Evolutionary conservation across 2,797 vertebrate species (phyloP).

Genomic region (Octomys mimax): DNA sequence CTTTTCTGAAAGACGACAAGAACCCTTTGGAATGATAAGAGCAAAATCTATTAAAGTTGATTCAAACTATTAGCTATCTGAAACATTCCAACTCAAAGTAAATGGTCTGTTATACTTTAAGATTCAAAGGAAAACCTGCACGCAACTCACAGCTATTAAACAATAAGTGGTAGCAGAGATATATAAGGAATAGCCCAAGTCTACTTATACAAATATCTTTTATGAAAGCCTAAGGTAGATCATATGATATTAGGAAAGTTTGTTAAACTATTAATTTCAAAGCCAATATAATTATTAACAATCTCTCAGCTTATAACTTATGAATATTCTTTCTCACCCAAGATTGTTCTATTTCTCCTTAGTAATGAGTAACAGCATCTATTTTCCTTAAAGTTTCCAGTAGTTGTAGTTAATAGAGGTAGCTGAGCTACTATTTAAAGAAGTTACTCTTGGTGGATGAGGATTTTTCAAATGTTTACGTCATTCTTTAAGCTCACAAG

Average conservation of each 20-base stretch:
- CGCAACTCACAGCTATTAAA: constrained; percentile 41
- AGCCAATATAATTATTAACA: constrained; percentile 73
- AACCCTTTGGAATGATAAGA: constrained; percentile 76
- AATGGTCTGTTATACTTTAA: constrained; percentile 63
- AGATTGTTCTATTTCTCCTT: constrained; percentile 82
- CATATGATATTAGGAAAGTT: constrained; percentile 64
- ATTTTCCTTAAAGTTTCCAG: constrained; percentile 89
- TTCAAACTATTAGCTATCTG: constrained; percentile 70
- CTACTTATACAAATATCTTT: constrained; percentile 62
- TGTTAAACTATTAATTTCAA: constrained; percentile 63
- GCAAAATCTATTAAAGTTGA: constrained; percentile 1
- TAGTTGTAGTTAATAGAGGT: constrained; percentile 89
- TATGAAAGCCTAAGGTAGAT: constrained; percentile 76
- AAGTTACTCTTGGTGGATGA: constrained; percentile 86
- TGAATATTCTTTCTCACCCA: constrained; percentile 74
- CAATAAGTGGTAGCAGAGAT: constrained; percentile 60
- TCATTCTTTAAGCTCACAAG: constrained; percentile 88
- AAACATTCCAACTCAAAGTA: constrained; percentile 67
- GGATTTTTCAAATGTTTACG: constrained; percentile 87
- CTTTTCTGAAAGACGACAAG: constrained; percentile 82
- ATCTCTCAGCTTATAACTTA: constrained; percentile 71
- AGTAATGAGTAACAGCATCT: constrained; percentile 86
- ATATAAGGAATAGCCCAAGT: constrained; percentile 54
- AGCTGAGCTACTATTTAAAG: constrained; percentile 89
- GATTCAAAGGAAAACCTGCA: constrained; percentile 71